Conservation (phyloP, 2,797 vertebrate species). For the Rhinella marina region DNA sequence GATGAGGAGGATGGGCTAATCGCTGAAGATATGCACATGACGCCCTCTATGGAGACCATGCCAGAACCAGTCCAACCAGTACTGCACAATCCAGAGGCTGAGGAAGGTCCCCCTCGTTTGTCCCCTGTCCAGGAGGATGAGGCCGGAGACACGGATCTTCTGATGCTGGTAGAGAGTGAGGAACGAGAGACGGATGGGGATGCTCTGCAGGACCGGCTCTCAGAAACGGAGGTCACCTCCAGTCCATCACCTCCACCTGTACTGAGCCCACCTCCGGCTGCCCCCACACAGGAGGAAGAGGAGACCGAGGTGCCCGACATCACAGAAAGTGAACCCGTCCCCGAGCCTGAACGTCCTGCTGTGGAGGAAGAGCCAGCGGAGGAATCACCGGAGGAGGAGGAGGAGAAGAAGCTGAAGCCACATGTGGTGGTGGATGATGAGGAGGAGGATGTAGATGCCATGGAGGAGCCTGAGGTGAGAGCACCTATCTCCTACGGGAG, state of each 20-base stretch:
- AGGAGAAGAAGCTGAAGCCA: neutral
- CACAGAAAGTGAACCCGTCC: neutral
- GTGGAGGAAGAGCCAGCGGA: constrained; percentile 5
- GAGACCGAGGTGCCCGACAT: neutral
- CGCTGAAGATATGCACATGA: constrained; percentile 26
- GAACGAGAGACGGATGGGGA: constrained; percentile 19
- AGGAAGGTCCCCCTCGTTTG: constrained; percentile 43
- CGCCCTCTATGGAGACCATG: neutral
- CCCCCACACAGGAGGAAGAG: neutral
- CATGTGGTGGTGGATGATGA: neutral
- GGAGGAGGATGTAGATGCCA: neutral
- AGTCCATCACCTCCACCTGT: constrained; percentile 47
- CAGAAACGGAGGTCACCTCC: constrained; percentile 4
- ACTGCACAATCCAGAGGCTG: neutral
- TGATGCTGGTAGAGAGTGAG: constrained; percentile 57
- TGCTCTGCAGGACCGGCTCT: neutral
- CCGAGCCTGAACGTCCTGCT: neutral
- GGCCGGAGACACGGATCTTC: constrained; percentile 26
- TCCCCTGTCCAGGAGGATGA: constrained; percentile 54
- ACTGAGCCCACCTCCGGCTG: constrained; percentile 32
- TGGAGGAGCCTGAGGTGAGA: constrained; percentile 14
- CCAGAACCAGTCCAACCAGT: neutral
- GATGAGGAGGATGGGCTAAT: constrained; percentile 47
- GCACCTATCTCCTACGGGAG: neutral
- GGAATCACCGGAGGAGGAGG: neutral